Conservation (phyloP, 2,113 vertebrate genomes). For the Daboia siamensis region DNA sequence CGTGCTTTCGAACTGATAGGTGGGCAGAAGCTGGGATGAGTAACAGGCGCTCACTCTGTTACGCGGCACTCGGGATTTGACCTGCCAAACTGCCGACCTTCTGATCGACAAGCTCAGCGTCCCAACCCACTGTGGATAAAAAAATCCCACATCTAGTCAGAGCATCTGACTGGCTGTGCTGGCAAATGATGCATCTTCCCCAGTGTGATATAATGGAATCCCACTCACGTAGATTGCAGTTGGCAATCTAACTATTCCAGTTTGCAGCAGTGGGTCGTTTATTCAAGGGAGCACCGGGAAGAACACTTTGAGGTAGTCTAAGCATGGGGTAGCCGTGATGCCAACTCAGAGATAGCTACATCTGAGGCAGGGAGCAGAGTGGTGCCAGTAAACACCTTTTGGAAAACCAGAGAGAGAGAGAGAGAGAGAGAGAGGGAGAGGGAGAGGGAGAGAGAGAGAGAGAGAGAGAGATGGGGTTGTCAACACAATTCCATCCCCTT, state of each 20-base stretch:
- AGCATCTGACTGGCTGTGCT: neutral
- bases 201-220: neutral
- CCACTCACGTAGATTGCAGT: neutral
- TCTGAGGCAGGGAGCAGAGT: neutral
- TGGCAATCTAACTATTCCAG: neutral
- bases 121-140: too few species aligned
- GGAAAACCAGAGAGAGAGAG: neutral
- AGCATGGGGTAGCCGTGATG: neutral
- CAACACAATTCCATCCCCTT: neutral
- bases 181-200: neutral
- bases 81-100: too few species aligned
- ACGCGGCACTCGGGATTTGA: too few species aligned
- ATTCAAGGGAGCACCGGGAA: neutral
- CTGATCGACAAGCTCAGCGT: too few species aligned
- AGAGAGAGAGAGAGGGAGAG: too few species aligned
- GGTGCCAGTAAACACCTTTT: neutral
- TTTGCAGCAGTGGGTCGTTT: neutral
- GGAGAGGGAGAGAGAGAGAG: too few species aligned
- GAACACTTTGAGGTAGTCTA: neutral
- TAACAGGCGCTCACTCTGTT: too few species aligned
- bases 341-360: neutral
- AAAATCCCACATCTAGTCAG: neutral
- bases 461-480: neutral
- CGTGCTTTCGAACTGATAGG: too few species aligned
- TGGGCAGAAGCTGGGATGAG: too few species aligned